These are phyloP conservation scores for Scaptomyza tumidula DNA, from an alignment of 2,888 invertebrate species.

Conservation along the genomic window DNA sequence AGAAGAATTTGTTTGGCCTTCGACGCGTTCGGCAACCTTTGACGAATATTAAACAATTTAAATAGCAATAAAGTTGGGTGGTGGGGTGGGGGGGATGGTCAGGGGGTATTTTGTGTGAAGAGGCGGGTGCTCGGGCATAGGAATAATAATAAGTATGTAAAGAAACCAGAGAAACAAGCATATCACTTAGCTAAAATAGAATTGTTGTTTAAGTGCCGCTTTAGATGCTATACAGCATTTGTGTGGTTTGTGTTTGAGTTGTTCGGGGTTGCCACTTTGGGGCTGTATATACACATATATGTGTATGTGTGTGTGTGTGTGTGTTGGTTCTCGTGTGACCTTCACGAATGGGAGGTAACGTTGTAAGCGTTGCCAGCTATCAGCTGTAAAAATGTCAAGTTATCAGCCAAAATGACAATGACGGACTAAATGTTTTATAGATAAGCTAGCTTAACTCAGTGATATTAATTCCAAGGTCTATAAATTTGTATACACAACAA, in stretches of 20 bases:
- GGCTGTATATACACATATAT: not conserved
- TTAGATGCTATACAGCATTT: slow-evolving; percentile 36
- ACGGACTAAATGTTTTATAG: slow-evolving; percentile 24
- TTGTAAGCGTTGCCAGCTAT: slow-evolving; percentile 44
- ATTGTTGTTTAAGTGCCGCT: slow-evolving; percentile 56
- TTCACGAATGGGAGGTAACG: slow-evolving; percentile 42
- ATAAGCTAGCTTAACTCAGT: slow-evolving; percentile 35
- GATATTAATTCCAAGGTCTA: slow-evolving; percentile 58
- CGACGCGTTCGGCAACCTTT: slow-evolving; percentile 77
- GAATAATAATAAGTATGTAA: slow-evolving; percentile 65
- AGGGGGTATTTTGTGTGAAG: slow-evolving; percentile 14
- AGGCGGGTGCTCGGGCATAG: slow-evolving; percentile 43
- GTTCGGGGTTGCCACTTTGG: not conserved
- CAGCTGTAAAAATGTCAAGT: slow-evolving; percentile 42
- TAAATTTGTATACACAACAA: not conserved
- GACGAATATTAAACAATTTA: slow-evolving; percentile 79
- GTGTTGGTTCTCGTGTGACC: slow-evolving; percentile 33
- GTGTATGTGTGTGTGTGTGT: not conserved
- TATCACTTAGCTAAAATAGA: slow-evolving; percentile 72
- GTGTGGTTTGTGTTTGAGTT: not conserved
- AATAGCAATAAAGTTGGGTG: slow-evolving; percentile 15
- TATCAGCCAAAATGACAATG: slow-evolving; percentile 35
- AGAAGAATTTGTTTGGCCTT: slow-evolving; percentile 73
- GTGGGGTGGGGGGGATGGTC: not conserved
- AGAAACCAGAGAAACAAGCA: slow-evolving; percentile 75